Evolutionary conservation across 2,797 vertebrate species (phyloP).

Genomic region (Malacoraja senta): DNA sequence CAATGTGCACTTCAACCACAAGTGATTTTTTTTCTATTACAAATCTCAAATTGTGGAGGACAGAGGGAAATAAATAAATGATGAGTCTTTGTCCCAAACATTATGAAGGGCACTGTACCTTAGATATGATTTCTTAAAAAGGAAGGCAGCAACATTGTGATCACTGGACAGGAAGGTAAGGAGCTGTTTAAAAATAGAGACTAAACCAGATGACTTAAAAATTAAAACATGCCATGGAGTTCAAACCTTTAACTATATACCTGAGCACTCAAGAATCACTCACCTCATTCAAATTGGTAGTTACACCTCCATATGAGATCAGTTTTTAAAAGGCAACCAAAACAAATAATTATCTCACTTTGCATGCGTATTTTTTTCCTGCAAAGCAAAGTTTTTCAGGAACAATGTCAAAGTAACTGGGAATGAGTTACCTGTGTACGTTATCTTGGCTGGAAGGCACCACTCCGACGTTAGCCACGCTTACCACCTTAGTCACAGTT

Average conservation of each 20-base stretch:
- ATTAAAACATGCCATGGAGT: neutral
- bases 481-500: constrained; percentile 70
- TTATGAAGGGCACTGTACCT: no score
- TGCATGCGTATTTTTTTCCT: neutral
- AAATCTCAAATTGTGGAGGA: no score
- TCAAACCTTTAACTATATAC: neutral
- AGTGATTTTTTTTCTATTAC: no score
- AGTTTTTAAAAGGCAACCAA: neutral
- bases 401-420: constrained; percentile 28
- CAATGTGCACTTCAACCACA: no score
- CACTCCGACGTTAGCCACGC: constrained; percentile 75
- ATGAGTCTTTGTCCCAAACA: no score
- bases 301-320: neutral
- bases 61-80: no score
- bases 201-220: neutral
- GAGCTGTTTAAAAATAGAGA: neutral
- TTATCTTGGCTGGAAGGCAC: constrained; percentile 71
- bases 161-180: neutral
- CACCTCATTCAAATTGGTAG: neutral
- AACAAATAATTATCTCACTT: neutral
- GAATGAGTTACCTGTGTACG: constrained; percentile 65
- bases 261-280: neutral
- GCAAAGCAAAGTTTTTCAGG: neutral
- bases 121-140: neutral
- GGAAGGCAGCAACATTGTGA: neutral